Percentiles rank a stretch among this genome's conserved stretches.
Conservation (phyloP, 2,888 invertebrate species). For the Plebejus melissa region DNA sequence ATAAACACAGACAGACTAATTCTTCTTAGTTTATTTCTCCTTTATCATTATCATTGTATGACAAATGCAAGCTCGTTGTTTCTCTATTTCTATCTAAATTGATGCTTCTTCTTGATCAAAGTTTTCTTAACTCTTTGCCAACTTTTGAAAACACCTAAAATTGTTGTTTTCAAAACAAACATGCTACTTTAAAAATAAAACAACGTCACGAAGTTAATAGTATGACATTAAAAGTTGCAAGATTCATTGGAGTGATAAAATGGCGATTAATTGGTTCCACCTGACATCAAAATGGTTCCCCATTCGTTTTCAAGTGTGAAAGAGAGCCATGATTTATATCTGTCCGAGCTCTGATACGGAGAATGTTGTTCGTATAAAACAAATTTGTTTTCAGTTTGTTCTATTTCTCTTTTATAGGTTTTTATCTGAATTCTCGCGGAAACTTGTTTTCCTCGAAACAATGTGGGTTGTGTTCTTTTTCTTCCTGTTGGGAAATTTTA, state of each 20-base stretch:
- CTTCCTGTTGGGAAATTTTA: no score
- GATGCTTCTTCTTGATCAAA: neutral
- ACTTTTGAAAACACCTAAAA: neutral
- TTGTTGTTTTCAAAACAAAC: neutral
- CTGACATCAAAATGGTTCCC: constrained; percentile 30
- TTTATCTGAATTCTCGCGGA: constrained; percentile 1
- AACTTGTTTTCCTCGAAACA: neutral
- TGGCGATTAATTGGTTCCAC: constrained; percentile 33
- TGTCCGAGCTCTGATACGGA: constrained; percentile 5
- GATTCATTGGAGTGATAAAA: constrained; percentile 34
- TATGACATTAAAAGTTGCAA: constrained; percentile 40
- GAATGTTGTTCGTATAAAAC: constrained; percentile 19
- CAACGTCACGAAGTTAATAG: constrained; percentile 33
- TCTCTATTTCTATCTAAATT: neutral
- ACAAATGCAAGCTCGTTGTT: neutral
- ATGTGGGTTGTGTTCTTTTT: neutral
- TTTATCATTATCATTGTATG: neutral
- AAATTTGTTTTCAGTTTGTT: constrained; percentile 17
- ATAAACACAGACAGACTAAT: neutral
- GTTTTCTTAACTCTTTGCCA: neutral
- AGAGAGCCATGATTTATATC: constrained; percentile 24
- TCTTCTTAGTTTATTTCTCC: neutral
- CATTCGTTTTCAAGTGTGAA: constrained; percentile 25
- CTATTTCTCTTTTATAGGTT: constrained; percentile 15
- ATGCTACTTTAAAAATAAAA: constrained; percentile 26